Percentiles rank a stretch among this genome's conserved stretches.
phyloP scores from a whole-genome alignment of 2,797 vertebrate genomes.

The Manis crassicaudata region DNA sequence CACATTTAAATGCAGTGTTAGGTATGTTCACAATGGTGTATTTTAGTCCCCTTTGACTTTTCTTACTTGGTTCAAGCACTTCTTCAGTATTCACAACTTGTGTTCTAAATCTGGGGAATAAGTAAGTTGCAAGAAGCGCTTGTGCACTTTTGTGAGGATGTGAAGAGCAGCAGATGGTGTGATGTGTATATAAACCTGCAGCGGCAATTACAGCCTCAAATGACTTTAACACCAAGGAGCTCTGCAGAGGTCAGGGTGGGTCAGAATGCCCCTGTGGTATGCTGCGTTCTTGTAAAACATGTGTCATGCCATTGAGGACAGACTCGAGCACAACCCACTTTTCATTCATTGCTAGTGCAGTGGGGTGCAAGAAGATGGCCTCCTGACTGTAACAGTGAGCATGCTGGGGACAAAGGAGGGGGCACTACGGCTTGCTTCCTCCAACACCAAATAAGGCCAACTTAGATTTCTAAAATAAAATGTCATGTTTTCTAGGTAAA shows the following conservation, averaged over 20 bases:
- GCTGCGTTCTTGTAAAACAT: neutral
- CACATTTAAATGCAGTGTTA: neutral
- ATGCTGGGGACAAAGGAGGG: neutral
- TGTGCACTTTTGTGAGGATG: neutral
- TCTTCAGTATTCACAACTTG: constrained; percentile 26
- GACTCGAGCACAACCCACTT: neutral
- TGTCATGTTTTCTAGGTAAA: neutral
- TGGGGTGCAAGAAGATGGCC: neutral
- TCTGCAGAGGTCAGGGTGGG: neutral
- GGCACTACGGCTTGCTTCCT: neutral
- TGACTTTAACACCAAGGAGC: neutral
- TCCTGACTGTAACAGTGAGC: neutral
- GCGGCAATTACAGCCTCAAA: neutral
- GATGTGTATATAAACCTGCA: neutral
- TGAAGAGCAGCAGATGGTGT: constrained; percentile 3
- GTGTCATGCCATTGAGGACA: neutral
- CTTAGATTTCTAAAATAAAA: neutral
- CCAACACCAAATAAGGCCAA: neutral
- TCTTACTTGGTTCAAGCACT: constrained; percentile 41
- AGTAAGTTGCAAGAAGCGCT: neutral
- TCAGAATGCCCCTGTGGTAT: neutral
- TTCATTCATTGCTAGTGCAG: neutral
- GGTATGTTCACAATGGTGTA: neutral
- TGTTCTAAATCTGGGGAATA: constrained; percentile 6
- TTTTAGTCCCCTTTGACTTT: constrained; percentile 19